Evolutionary conservation across 2,888 invertebrate species (phyloP), one percentile per base, ranked within the genome.

Genomic region (Apotomis betuletana): DNA sequence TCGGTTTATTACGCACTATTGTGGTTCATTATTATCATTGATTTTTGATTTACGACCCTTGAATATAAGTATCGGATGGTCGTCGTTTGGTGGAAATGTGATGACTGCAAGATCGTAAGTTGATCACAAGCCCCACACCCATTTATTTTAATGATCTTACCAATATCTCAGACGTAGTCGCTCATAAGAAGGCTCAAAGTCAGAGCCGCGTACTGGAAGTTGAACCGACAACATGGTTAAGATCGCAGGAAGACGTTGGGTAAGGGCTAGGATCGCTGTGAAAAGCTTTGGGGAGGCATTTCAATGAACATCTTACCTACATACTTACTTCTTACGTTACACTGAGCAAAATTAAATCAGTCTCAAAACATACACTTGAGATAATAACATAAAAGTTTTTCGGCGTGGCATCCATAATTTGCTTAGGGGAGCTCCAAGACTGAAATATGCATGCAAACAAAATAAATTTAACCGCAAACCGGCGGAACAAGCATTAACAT

Each of bases 401-500:
- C 10, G 41, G 27, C 15, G 36, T 12, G 41, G 41, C 8, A 38
- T 8, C 27, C 55, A 71, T 71, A 51, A 71, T 67, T 71, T 67
- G 65, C 38, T 51, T 57, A 44, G 41, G n/a, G 64, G 61, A 41
- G 41, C 36, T 5, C 44, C 65, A 27, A 38, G 52, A 41, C 64
- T 70, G 64, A 60, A 70, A 70, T 70, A 70, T 70, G 55, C 67
- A 67, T 67, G 71, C 67, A 57, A 71, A 67, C 71, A 67, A 71
- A 71, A 75, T 75, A 75, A 75, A 77, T 76, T 77, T 76, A 78
- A 81, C 81, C 82, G 81, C 85, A 85, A 81, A 85, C 77, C 75
- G 73, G 41, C 59, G 80, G 81, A 80, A 80, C 80, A 80, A 81
- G 78, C 87, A 91, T 92, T 91, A 91, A 85, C 90, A 91, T 91